A percentile compares a stretch with the other conserved stretches of the same genome.
Conservation (phyloP, 2,113 vertebrate genomes). For the Apteryx owenii region DNA sequence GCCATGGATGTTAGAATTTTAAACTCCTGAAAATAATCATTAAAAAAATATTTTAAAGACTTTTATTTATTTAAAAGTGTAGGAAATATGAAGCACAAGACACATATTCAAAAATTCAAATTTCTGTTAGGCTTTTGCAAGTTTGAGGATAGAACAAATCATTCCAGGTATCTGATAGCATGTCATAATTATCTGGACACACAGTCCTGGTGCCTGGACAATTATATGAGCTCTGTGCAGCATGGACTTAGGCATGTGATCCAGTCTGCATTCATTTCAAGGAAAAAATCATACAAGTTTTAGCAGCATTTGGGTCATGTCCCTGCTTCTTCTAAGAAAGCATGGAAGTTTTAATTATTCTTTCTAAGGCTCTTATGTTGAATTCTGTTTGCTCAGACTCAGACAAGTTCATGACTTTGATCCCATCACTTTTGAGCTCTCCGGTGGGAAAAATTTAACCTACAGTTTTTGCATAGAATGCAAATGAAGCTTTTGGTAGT, state of each 20-base stretch:
- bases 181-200: conserved; percentile 60
- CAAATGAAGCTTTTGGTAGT: not conserved
- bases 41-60: not conserved
- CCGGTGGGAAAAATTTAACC: not conserved
- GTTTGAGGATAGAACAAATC: not conserved
- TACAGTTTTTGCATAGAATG: not conserved
- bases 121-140: not conserved
- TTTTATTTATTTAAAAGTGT: not conserved
- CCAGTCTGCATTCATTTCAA: not conserved
- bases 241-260: conserved; percentile 14
- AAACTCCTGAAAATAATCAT: not conserved
- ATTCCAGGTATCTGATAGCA: conserved; percentile 30
- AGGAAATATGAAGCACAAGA: not conserved
- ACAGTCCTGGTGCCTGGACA: not conserved
- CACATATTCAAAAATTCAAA: not conserved
- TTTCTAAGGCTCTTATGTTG: not conserved
- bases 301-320: conserved; percentile 17
- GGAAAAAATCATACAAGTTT: not conserved
- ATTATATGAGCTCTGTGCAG: conserved; percentile 4
- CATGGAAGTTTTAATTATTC: not conserved
- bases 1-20: not conserved
- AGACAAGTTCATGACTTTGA: not conserved
- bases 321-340: not conserved
- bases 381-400: not conserved
- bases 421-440: not conserved